Evolutionary conservation across 2,797 vertebrate genomes (phyloP).

Genomic region (Rhinichthys osculus): DNA sequence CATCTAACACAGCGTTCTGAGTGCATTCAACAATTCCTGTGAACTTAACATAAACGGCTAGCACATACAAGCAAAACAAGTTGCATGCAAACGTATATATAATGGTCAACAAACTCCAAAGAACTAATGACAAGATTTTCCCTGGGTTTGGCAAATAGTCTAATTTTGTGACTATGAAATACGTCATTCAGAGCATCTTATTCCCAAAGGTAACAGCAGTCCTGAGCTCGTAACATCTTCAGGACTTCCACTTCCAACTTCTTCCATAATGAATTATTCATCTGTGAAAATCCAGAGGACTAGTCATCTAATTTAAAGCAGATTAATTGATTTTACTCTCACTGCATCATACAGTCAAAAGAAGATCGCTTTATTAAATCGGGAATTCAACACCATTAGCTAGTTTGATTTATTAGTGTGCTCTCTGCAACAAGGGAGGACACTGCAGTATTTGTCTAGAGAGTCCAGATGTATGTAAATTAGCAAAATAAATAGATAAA

Average conservation of each 20-base stretch:
- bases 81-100: background rate
- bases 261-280: slow-evolving; percentile 20
- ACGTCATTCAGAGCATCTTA: background rate
- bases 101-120: background rate
- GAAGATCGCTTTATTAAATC: slow-evolving; percentile 57
- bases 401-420: slow-evolving; percentile 34
- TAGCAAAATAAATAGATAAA: background rate
- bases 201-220: background rate
- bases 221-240: slow-evolving; percentile 10
- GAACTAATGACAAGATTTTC: background rate
- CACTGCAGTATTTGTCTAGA: slow-evolving; percentile 38
- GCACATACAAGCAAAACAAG: background rate
- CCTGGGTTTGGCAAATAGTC: background rate
- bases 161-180: background rate
- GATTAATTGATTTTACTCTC: slow-evolving; percentile 49
- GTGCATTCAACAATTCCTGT: background rate
- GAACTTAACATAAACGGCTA: background rate
- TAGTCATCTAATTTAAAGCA: slow-evolving; percentile 35
- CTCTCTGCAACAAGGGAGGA: slow-evolving; percentile 25
- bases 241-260: slow-evolving; percentile 8
- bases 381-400: slow-evolving; percentile 53
- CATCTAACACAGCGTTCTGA: background rate
- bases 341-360: background rate
- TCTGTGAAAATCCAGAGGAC: slow-evolving; percentile 12
- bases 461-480: background rate